Evolutionary conservation across 1,140 invertebrate genomes (phyloP).

Genomic region (Zaprionus tsacasi): DNA sequence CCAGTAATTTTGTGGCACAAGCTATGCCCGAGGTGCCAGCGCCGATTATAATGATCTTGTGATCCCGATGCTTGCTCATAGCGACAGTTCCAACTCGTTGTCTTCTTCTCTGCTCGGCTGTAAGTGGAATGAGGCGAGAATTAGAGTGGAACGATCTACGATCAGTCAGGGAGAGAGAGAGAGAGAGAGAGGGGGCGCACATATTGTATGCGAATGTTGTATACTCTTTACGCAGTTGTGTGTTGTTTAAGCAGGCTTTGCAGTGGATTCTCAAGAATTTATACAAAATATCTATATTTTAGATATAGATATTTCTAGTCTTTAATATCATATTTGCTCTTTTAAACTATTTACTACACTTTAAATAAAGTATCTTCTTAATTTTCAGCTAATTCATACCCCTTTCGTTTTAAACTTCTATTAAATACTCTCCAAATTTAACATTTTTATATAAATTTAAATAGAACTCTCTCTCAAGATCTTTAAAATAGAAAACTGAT

Average conservation of each 20-base stretch:
- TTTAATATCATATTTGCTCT: no score
- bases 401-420: no score
- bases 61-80: conserved; percentile 63
- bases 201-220: background rate
- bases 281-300: background rate
- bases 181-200: background rate
- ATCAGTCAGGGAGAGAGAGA: background rate
- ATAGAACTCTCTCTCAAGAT: background rate
- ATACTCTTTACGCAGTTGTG: background rate
- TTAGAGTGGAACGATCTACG: background rate
- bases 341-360: background rate
- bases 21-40: conserved; percentile 87
- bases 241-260: no score
- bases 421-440: no score
- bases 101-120: background rate
- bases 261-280: no score
- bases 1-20: conserved; percentile 86
- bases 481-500: background rate
- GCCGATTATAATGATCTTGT: conserved; percentile 86
- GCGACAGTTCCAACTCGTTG: conserved; percentile 17
- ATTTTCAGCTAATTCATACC: no score
- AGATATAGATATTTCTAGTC: no score
- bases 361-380: no score
- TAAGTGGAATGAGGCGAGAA: background rate
- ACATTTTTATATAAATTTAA: background rate